phyloP scores from a whole-genome alignment of 1,140 invertebrate genomes.

The Atopsyche davidsoni region DNA sequence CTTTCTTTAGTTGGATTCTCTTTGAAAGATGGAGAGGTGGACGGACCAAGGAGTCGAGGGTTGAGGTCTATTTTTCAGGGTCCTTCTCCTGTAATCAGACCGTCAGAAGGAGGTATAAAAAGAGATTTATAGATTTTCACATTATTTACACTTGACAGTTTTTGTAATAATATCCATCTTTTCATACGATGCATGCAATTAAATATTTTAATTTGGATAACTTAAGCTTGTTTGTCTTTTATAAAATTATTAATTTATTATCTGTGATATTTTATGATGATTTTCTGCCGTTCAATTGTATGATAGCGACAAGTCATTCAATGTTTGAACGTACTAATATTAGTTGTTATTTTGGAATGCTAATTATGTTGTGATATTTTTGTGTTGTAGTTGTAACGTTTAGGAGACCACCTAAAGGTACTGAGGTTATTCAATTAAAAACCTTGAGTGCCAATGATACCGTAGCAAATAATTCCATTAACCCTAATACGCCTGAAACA shows the following conservation, averaged over 20 bases:
- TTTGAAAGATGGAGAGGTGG: constrained; percentile 30
- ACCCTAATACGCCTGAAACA: constrained; percentile 32
- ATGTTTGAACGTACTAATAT: constrained; percentile 8
- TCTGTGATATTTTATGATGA: too few species aligned
- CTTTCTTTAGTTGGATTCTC: constrained; percentile 40
- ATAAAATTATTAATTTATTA: constrained; percentile 20
- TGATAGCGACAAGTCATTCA: too few species aligned
- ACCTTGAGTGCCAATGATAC: neutral
- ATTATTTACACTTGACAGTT: constrained; percentile 1
- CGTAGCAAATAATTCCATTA: constrained; percentile 29
- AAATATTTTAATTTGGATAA: constrained; percentile 3
- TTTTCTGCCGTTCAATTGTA: too few species aligned
- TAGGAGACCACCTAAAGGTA: constrained; percentile 41
- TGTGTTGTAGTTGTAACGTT: constrained; percentile 45
- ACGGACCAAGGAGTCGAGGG: constrained; percentile 33
- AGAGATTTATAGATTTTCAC: constrained; percentile 4
- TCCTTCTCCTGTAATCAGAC: constrained; percentile 42
- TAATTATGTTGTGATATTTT: constrained; percentile 22
- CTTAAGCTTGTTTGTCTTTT: constrained; percentile 13
- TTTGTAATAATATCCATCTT: too few species aligned
- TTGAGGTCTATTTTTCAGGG: constrained; percentile 44
- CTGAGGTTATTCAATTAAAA: constrained; percentile 31
- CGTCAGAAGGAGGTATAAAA: constrained; percentile 46
- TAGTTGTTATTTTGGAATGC: neutral
- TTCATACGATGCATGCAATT: neutral